Evolutionary conservation across 2,797 vertebrate species (phyloP).

Genomic region (Brachymystax lenok): DNA sequence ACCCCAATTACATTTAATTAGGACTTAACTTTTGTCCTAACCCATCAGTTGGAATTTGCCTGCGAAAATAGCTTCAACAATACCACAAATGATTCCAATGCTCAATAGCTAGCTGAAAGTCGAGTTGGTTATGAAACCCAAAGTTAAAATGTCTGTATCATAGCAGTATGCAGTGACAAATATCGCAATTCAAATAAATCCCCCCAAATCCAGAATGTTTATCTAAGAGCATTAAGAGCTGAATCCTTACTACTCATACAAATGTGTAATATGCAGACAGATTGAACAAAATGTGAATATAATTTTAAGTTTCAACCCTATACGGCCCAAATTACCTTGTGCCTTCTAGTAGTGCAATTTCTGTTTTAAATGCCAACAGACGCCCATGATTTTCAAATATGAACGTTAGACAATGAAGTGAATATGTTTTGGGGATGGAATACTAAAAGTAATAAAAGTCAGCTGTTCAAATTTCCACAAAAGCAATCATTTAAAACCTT

Average conservation of each 20-base stretch:
- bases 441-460: not conserved
- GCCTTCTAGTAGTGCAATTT: not conserved
- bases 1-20: conserved; percentile 66
- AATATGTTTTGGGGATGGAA: not conserved
- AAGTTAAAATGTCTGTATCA: conserved; percentile 6
- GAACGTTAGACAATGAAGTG: not conserved
- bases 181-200: not conserved
- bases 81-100: not conserved
- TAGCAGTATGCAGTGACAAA: not conserved
- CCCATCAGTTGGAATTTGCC: conserved; percentile 39
- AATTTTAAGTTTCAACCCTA: too few relatives aligned
- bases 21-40: conserved; percentile 39
- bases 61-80: conserved; percentile 27
- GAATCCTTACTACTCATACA: not conserved
- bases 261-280: not conserved
- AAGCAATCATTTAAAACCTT: too few relatives aligned
- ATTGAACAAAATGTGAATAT: not conserved
- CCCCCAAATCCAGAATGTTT: not conserved
- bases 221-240: not conserved
- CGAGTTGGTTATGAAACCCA: conserved; percentile 19
- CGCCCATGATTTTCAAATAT: not conserved
- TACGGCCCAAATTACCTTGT: too few relatives aligned
- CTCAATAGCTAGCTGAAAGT: conserved; percentile 34
- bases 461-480: too few relatives aligned
- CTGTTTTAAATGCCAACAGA: not conserved